A percentile compares a stretch with the other conserved stretches of the same genome.
Conservation (phyloP, 2,888 invertebrate genomes). For the Cosmopolites sordidus region DNA sequence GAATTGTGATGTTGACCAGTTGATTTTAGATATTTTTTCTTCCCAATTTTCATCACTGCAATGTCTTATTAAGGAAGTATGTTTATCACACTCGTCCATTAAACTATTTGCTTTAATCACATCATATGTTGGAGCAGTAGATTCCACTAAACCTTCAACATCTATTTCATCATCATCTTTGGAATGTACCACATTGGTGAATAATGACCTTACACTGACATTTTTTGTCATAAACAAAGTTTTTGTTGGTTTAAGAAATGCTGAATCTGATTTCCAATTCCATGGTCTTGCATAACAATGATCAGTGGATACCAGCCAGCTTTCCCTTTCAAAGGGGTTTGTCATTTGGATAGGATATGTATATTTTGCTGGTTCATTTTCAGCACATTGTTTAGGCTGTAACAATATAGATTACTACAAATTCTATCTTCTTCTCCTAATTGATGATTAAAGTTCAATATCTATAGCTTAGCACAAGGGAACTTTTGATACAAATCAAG, state of each 20-base stretch:
- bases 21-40: constrained; percentile 58
- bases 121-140: constrained; percentile 55
- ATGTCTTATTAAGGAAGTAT: constrained; percentile 58
- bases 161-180: constrained; percentile 46
- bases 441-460: too few relatives aligned
- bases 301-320: constrained; percentile 55
- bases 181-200: constrained; percentile 26
- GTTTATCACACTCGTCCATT: constrained; percentile 70
- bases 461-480: too few relatives aligned
- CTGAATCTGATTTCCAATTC: constrained; percentile 62
- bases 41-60: constrained; percentile 66
- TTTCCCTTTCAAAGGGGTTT: constrained; percentile 34
- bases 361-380: constrained; percentile 30
- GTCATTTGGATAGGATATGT: constrained; percentile 33
- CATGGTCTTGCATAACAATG: constrained; percentile 71
- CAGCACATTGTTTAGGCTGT: constrained; percentile 8
- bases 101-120: constrained; percentile 54
- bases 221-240: constrained; percentile 50
- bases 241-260: constrained; percentile 57
- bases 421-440: not conserved
- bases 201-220: constrained; percentile 30
- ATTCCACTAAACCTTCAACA: constrained; percentile 47
- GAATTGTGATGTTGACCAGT: constrained; percentile 64
- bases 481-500: too few relatives aligned
- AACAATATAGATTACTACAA: constrained; percentile 2